A percentile compares a stretch with the other conserved stretches of the same genome.
Evolutionary conservation across 2,113 vertebrate species (phyloP).

Genomic region (Scomber scombrus): DNA sequence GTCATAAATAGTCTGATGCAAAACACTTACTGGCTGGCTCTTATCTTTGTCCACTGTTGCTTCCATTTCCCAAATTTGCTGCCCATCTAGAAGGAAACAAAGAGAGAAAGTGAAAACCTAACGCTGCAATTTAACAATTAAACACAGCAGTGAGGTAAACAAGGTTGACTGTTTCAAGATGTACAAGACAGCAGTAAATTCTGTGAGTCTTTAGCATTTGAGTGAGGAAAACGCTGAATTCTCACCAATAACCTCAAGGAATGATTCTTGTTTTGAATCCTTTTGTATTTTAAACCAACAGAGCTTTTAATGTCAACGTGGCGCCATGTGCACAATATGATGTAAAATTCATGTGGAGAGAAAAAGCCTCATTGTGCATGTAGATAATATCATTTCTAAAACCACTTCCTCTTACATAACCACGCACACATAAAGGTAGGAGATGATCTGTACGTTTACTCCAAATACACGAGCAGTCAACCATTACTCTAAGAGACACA

Average conservation of each 20-base stretch:
- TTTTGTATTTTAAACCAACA: background rate
- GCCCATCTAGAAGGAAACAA: conserved; percentile 88
- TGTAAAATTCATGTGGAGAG: conserved; percentile 9
- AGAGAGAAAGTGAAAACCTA: background rate
- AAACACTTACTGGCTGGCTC: conserved; percentile 94
- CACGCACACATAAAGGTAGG: conserved; percentile 8
- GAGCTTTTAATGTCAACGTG: no score
- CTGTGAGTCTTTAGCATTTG: no score
- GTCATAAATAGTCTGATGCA: background rate
- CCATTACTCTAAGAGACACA: background rate
- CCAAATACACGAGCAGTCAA: background rate
- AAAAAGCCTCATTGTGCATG: conserved; percentile 14
- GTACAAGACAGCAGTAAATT: no score
- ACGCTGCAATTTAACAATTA: background rate
- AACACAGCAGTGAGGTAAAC: conserved; percentile 1
- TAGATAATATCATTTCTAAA: conserved; percentile 47
- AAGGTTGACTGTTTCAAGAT: conserved; percentile 17
- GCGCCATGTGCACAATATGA: background rate
- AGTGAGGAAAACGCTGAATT: no score
- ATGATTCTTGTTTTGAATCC: background rate
- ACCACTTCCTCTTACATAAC: conserved; percentile 60
- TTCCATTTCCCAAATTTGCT: conserved; percentile 98
- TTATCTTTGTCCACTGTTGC: conserved; percentile 99
- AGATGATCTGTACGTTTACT: background rate
- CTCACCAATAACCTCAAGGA: background rate